Percentiles rank a stretch among this genome's conserved stretches.
Conservation (phyloP, 2,888 invertebrate genomes). For the Oegoconia quadripuncta region DNA sequence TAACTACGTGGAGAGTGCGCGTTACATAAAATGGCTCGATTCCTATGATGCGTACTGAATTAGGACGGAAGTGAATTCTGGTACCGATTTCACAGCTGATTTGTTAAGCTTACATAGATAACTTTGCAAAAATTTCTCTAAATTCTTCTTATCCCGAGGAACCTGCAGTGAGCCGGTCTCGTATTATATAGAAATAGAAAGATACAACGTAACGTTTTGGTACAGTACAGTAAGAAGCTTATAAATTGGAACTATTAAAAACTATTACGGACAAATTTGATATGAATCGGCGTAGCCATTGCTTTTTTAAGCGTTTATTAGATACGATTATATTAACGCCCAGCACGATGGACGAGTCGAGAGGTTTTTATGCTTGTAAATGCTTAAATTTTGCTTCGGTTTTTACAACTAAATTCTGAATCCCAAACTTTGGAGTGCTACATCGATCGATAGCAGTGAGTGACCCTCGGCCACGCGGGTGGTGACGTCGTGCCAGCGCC, state of each 20-base stretch:
- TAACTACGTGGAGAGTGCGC: slow-evolving; percentile 69
- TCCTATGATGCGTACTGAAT: slow-evolving; percentile 77
- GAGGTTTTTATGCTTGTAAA: slow-evolving; percentile 41
- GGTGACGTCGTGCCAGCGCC: slow-evolving; percentile 20
- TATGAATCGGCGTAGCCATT: slow-evolving; percentile 76
- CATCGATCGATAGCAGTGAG: slow-evolving; percentile 43
- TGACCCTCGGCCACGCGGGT: slow-evolving; percentile 22
- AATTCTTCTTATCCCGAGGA: slow-evolving; percentile 58
- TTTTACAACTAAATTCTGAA: slow-evolving; percentile 28
- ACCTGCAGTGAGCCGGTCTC: slow-evolving; percentile 49
- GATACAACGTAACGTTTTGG: slow-evolving; percentile 52
- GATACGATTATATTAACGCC: slow-evolving; percentile 67
- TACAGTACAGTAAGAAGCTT: slow-evolving; percentile 71
- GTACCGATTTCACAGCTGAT: slow-evolving; percentile 77
- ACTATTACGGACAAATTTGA: slow-evolving; percentile 76
- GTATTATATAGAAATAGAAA: slow-evolving; percentile 43
- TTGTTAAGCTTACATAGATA: slow-evolving; percentile 75
- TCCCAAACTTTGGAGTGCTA: slow-evolving; percentile 37
- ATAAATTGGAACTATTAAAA: slow-evolving; percentile 75
- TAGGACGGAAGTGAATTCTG: slow-evolving; percentile 79
- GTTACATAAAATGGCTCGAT: slow-evolving; percentile 80
- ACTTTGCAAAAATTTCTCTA: slow-evolving; percentile 71
- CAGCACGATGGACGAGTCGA: slow-evolving; percentile 51
- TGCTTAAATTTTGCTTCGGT: slow-evolving; percentile 31
- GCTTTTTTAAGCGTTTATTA: slow-evolving; percentile 70